These are phyloP conservation scores for Mus minutoides DNA, from an alignment of 2,797 vertebrate genomes.

Conservation along the genomic window DNA sequence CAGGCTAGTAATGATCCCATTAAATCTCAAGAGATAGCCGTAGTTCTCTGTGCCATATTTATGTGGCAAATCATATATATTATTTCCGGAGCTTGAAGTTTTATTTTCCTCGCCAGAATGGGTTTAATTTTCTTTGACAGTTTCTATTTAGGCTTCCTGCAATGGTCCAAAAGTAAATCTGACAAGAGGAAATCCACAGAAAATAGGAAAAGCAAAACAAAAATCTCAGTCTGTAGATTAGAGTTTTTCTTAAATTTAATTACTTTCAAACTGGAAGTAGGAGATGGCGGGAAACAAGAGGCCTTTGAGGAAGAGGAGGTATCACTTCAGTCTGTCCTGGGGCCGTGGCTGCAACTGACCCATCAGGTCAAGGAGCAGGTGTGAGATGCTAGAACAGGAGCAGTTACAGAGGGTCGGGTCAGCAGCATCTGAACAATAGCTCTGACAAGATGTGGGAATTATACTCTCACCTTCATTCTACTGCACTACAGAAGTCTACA, in stretches of 20 bases:
- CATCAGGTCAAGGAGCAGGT: neutral
- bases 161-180: neutral
- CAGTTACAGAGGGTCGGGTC: neutral
- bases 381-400: neutral
- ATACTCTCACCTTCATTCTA: neutral
- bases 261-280: neutral
- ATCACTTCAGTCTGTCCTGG: neutral
- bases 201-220: neutral
- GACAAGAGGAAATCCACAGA: neutral
- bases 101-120: neutral
- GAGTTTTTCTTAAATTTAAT: neutral
- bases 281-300: neutral
- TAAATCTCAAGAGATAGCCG: neutral
- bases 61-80: neutral
- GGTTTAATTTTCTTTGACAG: neutral
- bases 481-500: rapidly evolving
- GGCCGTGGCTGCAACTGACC: neutral
- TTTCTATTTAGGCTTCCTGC: neutral
- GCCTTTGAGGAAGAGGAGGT: neutral
- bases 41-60: neutral
- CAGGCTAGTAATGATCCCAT: neutral
- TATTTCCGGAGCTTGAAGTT: neutral
- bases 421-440: neutral
- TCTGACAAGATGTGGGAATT: constrained; percentile 2
- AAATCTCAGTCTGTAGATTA: neutral